Base-by-base conservation (phyloP, 2,797 vertebrate species). In the Eutrigla gurnardus region DNA sequence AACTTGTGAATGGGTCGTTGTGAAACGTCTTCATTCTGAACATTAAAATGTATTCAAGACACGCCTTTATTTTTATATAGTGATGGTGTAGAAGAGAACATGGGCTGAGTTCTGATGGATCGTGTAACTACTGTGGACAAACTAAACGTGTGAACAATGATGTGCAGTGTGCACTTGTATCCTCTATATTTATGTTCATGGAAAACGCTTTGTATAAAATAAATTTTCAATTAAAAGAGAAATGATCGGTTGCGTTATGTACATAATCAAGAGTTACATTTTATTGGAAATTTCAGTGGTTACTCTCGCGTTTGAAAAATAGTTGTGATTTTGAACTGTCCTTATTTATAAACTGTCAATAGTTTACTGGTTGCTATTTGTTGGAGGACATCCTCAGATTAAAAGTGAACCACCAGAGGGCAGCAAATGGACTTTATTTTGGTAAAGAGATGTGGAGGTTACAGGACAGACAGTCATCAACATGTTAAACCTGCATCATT, bases 201-300 rank as follows among this genome's bases (percentile, higher is more conserved):
- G 59, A 76, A 85, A 91, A 90, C 64, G 67, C 77, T 91, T 94
- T 93, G 80, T 92, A 92, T 89, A 17, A 87, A 83, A 87, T 93
- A 87, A 83, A 87, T 93, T 94, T 93, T 88, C 76, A 88, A 93
- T 86, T 92, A 93, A 94, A 93, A 86, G 64, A 52, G 42, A 89
- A 84, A 82, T 66, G 1, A 65, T 71, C 32, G 66, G 3, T 2
- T 58, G 13, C 45, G 17, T 75, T 25, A 25, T 25, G 25, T 25
- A 25, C 25, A 25, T 25, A 25, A 25, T 25, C 25, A 25, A 25
- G 25, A 25, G 25, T 25, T 25, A 25, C 25, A 9, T 36, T 4
- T 37, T 57, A 25, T n/a, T 11, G 17, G 39, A 11, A 32, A 32
- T 49, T 69, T 25, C 10, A 36, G 17, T 7, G 11, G 9, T 25